Percentiles rank a stretch among this genome's conserved stretches.
Conservation (phyloP, 2,888 invertebrate species). For the Drosophila leonis region DNA sequence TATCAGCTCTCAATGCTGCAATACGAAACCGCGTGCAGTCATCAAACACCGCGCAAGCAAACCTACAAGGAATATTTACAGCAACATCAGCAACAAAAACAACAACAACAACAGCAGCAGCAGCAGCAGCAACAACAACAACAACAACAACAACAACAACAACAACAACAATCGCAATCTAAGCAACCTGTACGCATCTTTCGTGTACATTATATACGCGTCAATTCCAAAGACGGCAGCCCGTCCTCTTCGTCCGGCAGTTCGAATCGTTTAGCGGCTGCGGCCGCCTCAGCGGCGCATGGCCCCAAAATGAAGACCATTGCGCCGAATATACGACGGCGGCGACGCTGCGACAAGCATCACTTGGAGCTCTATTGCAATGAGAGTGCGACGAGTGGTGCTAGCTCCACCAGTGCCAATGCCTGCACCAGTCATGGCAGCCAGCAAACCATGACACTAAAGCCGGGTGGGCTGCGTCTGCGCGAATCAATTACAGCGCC, state of each 20-base stretch:
- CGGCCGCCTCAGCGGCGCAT: slow-evolving; percentile 45
- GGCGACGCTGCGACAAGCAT: slow-evolving; percentile 88
- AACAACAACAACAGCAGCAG: slow-evolving; percentile 27
- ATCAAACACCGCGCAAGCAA: slow-evolving; percentile 44
- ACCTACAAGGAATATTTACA: slow-evolving; percentile 50
- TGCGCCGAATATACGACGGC: slow-evolving; percentile 88
- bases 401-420: not conserved
- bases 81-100: slow-evolving; percentile 50
- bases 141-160: slow-evolving; percentile 27
- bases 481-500: slow-evolving; percentile 74
- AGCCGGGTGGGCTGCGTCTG: slow-evolving; percentile 57
- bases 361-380: slow-evolving; percentile 86
- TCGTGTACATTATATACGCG: slow-evolving; percentile 79
- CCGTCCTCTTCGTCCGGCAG: slow-evolving; percentile 30
- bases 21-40: slow-evolving; percentile 69
- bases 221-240: slow-evolving; percentile 80
- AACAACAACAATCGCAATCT: slow-evolving; percentile 37
- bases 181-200: slow-evolving; percentile 75
- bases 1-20: slow-evolving; percentile 66
- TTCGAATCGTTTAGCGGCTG: slow-evolving; percentile 43
- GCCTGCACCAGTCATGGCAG: slow-evolving; percentile 6
- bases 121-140: slow-evolving; percentile 45
- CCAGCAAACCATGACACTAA: slow-evolving; percentile 47
- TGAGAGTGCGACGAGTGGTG: slow-evolving; percentile 43
- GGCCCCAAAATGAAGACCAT: slow-evolving; percentile 88